Evolutionary conservation across 2,797 vertebrate genomes (phyloP).

Genomic region (Tokudaia muenninki): DNA sequence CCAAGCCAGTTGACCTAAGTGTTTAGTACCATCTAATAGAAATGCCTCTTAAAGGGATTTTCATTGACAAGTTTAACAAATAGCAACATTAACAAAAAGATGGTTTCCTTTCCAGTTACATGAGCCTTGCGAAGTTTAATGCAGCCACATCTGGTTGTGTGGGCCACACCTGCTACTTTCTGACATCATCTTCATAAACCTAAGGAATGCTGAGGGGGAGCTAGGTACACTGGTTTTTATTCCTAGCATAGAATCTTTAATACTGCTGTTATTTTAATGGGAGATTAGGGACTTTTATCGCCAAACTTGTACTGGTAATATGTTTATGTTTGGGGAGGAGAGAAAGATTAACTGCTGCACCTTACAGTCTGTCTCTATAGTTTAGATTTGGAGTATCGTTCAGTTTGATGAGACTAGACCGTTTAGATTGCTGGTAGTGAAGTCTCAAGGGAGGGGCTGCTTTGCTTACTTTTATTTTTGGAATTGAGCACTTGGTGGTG

Average conservation of each 20-base stretch:
- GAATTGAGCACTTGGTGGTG: not conserved
- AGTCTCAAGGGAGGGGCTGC: not conserved
- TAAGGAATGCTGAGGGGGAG: not conserved
- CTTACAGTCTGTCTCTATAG: not conserved
- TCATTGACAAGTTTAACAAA: constrained; percentile 51
- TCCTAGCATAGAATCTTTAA: constrained; percentile 41
- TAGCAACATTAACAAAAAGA: not conserved
- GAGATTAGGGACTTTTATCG: constrained; percentile 18
- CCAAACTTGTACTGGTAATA: not conserved
- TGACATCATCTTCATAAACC: not conserved
- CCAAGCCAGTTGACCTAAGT: constrained; percentile 5
- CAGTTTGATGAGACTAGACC: constrained; percentile 33
- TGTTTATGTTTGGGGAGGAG: constrained; percentile 54
- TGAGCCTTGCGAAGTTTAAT: constrained; percentile 54
- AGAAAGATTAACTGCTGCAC: constrained; percentile 21
- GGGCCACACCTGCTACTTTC: not conserved
- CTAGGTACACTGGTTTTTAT: constrained; percentile 54
- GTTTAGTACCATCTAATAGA: constrained; percentile 28
- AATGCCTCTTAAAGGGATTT: constrained; percentile 50
- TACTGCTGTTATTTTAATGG: constrained; percentile 50
- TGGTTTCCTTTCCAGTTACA: not conserved
- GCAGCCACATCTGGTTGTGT: not conserved
- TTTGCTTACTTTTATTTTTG: not conserved
- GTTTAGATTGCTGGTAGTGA: constrained; percentile 29
- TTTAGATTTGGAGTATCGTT: constrained; percentile 19